Evolutionary conservation across 2,113 vertebrate genomes (phyloP), one percentile per base, ranked within the genome.

Genomic region (Chloropsis hardwickii): DNA sequence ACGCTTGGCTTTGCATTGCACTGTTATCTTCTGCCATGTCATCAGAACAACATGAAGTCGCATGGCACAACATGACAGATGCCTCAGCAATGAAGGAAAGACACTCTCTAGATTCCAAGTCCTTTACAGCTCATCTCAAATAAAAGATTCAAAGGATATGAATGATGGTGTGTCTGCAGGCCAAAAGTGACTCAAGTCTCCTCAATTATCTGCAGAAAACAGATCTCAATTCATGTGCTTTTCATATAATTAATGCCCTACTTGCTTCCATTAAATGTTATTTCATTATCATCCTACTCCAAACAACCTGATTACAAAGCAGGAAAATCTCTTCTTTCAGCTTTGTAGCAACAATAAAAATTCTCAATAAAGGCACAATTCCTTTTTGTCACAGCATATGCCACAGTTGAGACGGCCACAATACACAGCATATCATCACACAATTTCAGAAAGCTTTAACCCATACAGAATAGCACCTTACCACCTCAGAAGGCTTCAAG

Each of bases 81-180:
- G 90, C 92, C 95, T 97, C 93, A 48, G 94, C 95, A 95, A 92
- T 35, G 92, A 97, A 64, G 47, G 88, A 92, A 94, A 97, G 94
- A 92, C 80, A 83, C 82, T 89, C 40, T 90, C 94, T 85, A 47
- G 80, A 78, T 84, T 67, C 84, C 69, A 86, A 45, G 67, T 92
- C 89, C 87, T 82, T 90, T 94, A 89, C 27, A 93, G 82, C 81
- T 92, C 92, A 89, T 92, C 84, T 84, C 91, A 94, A 92, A 96
- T 88, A 92, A 95, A 97, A 96, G 81, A 88, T 94, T 89, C 47
- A 95, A 97, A 86, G 86, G 65, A 87, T 88, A 86, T 10, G 64
- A 95, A 93, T 20, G 80, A 90, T 54, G 27, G 66, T 79, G 83
- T 86, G 76, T 80, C 96, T 92, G 77, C 77, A 89, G 94, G 92